Base-by-base conservation (phyloP, 2,797 vertebrate species). In the Phalloptychus januarius region DNA sequence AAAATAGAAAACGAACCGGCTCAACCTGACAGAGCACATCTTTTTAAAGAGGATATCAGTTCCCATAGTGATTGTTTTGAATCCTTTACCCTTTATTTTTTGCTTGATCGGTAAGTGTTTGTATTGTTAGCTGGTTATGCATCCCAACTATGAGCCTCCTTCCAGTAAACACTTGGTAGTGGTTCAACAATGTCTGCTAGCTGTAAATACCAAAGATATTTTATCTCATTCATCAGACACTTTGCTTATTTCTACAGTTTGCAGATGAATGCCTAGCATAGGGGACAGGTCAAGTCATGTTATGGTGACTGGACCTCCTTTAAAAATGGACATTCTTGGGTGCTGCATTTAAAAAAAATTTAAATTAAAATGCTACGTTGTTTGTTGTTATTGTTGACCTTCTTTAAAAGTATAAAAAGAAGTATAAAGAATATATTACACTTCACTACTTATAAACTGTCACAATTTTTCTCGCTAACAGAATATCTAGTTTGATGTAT, bases 11-110 rank as follows among this genome's bases (percentile, higher is more conserved):
- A 79, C 80, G 90, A 95, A 94, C 89, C 83, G 73, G 89, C 81
- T 87, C 63, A 70, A 94, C 93, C 88, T 83, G 89, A 93, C 80
- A 16, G 86, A 81, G 80, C 75, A 72, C 84, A 79, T 86, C 42
- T 73, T 45, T 46, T 77, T 78, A 83, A 89, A 76, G 78, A 83
- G 85, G 86, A 89, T 83, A 88, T 89, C 74, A 74, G 85, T 92
- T 89, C 85, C 88, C 84, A 89, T 67, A 87, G 83, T 89, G 92
- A 89, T 93, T 90, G 85, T 86, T 86, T 85, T 83, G 84, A 87
- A 85, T 83, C 87, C 75, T 70, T 12, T 79, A 40, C 84, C 73
- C 80, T 75, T 23, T 48, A 83, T 83, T 86, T 84, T 80, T 42
- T 71, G 18, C 7, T 52, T 25, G 23, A 33, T 81, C 65, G 52